Evolutionary conservation across 1,140 invertebrate species (phyloP).

Genomic region (Dreissena rostriformis): DNA sequence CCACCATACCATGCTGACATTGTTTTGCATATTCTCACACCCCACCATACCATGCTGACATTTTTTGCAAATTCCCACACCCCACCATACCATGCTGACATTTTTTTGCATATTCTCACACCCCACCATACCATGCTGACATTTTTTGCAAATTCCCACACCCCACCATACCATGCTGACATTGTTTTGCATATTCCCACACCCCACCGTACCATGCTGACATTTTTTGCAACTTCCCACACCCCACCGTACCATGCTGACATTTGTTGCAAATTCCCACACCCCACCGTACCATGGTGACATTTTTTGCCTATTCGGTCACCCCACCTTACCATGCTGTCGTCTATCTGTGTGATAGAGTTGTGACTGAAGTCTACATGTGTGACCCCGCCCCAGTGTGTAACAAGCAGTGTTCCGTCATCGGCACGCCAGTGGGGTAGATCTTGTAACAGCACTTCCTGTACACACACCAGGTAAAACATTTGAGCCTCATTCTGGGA

Average conservation of each 20-base stretch:
- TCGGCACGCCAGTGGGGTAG: constrained; percentile 84
- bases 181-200: too few species aligned
- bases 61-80: not conserved
- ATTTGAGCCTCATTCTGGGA: too few species aligned
- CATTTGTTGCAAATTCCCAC: too few species aligned
- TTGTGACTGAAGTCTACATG: constrained; percentile 91
- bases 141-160: not conserved
- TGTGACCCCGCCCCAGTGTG: constrained; percentile 85
- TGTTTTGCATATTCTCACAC: too few species aligned
- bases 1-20: not conserved
- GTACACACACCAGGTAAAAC: constrained; percentile 7
- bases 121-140: not conserved
- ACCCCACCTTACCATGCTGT: constrained; percentile 84
- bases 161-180: too few species aligned
- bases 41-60: not conserved
- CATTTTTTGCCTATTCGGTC: too few species aligned
- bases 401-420: constrained; percentile 74
- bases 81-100: too few species aligned
- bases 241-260: too few species aligned
- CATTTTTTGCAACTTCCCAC: not conserved
- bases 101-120: too few species aligned
- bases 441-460: constrained; percentile 90
- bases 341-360: constrained; percentile 89
- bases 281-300: too few species aligned
- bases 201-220: not conserved